Conservation (phyloP, 1,140 invertebrate species). For the Triops cancriformis region DNA sequence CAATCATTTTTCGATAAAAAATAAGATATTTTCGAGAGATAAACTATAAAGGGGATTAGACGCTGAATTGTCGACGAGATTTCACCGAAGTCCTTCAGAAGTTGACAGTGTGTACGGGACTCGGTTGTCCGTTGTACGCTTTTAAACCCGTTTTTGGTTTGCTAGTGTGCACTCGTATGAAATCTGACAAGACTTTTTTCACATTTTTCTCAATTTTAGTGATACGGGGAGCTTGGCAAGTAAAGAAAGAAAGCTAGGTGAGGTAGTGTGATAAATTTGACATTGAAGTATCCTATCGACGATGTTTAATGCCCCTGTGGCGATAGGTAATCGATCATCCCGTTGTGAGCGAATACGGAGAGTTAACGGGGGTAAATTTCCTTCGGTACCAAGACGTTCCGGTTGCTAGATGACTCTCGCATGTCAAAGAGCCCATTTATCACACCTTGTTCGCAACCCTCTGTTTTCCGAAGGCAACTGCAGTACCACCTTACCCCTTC, state of each 20-base stretch:
- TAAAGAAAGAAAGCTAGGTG: neutral
- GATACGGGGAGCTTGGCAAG: neutral
- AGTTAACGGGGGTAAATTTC: neutral
- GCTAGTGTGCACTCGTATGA: no score
- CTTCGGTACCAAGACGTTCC: neutral
- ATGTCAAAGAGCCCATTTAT: conserved; percentile 11
- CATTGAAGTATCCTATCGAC: neutral
- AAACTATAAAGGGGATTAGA: no score
- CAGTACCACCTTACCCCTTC: neutral
- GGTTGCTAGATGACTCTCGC: neutral
- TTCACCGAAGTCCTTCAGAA: no score
- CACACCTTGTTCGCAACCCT: neutral
- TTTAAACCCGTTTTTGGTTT: no score
- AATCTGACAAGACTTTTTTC: no score
- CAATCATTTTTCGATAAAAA: no score
- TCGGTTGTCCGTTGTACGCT: no score
- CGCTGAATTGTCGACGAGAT: no score
- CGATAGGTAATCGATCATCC: neutral
- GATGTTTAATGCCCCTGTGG: neutral
- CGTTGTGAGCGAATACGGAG: neutral
- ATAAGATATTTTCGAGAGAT: no score
- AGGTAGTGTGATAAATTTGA: neutral
- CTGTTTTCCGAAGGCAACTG: neutral
- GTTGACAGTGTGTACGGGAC: no score
- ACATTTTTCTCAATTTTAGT: no score